Base-by-base conservation (phyloP, 2,888 invertebrate genomes). In the Idaea straminata region DNA sequence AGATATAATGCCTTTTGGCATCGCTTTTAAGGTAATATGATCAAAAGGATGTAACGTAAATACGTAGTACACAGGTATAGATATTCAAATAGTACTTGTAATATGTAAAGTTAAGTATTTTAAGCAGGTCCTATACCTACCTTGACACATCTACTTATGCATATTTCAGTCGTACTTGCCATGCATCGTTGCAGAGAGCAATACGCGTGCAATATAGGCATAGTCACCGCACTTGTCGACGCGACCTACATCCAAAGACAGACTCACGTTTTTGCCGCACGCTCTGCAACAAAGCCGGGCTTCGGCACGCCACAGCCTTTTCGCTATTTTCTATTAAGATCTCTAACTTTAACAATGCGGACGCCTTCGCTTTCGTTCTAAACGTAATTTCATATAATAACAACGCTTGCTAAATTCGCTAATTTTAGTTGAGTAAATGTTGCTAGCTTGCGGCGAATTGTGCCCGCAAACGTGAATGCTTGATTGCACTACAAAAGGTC, bases 281-380 rank as follows among this genome's bases (percentile, higher is more conserved):
- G 74, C 77, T 47, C 47, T 72, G 78, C 80, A 74, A 80, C 82
- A 81, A 84, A 73, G 70, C 76, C 25, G 73, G 74, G 74, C 79
- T 72, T 75, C 74, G 75, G 75, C 78, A 77, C 77, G 77, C 72
- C 79, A 76, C 74, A 77, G 84, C 78, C 83, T 87, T 87, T 89
- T 85, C 84, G 83, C 83, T 78, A 78, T 84, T 89, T 90, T 89
- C 89, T 88, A 89, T 86, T 82, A 84, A 86, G 84, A 86, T 87
- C 86, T 87, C 83, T 85, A 83, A 74, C 80, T 80, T 78, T 78
- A 82, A 87, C 84, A 88, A 89, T 89, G 88, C 87, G 87, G 81
- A 85, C 86, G 85, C 82, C 84, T 85, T 91, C 89, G 87, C 92
- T 91, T 91, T 92, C 91, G 81, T 88, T 87, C 73, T 77, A 76